phyloP scores from a whole-genome alignment of 1,140 invertebrate species.

The Caerostris darwini region DNA sequence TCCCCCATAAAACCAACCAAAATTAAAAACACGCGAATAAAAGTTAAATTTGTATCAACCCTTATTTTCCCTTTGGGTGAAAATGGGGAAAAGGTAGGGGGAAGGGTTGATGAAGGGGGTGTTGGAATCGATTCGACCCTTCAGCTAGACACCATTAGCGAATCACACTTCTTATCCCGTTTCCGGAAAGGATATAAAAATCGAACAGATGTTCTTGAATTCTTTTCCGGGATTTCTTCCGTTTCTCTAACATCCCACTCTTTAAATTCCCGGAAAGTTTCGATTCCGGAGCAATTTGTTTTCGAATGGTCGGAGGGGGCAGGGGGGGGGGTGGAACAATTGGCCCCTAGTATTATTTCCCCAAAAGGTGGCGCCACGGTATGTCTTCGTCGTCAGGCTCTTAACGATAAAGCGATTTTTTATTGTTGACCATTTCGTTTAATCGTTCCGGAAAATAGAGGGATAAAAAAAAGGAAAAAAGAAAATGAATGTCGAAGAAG shows the following conservation, averaged over 20 bases:
- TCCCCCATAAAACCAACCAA: neutral
- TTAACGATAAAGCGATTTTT: conserved; percentile 52
- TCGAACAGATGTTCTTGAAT: conserved; percentile 62
- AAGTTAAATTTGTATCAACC: neutral
- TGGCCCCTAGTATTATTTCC: conserved; percentile 19
- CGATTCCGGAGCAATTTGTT: conserved; percentile 60
- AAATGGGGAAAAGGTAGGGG: neutral
- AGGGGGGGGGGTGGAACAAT: neutral
- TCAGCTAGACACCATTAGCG: conserved; percentile 7
- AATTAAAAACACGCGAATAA: neutral
- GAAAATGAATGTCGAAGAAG: neutral
- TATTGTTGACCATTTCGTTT: conserved; percentile 68
- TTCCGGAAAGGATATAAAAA: conserved; percentile 37
- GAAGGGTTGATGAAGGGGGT: neutral
- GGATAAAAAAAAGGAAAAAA: neutral
- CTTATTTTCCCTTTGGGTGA: neutral
- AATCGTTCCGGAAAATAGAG: conserved; percentile 51
- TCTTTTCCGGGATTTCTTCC: conserved; percentile 30
- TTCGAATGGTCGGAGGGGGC: neutral
- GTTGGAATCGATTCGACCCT: neutral
- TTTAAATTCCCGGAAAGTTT: conserved; percentile 42
- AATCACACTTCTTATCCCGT: conserved; percentile 36
- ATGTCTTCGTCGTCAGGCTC: conserved; percentile 7
- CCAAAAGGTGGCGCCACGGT: neutral
- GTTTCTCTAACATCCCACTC: neutral